Conservation (phyloP, 2,888 invertebrate species). For the Erebia palarica region DNA sequence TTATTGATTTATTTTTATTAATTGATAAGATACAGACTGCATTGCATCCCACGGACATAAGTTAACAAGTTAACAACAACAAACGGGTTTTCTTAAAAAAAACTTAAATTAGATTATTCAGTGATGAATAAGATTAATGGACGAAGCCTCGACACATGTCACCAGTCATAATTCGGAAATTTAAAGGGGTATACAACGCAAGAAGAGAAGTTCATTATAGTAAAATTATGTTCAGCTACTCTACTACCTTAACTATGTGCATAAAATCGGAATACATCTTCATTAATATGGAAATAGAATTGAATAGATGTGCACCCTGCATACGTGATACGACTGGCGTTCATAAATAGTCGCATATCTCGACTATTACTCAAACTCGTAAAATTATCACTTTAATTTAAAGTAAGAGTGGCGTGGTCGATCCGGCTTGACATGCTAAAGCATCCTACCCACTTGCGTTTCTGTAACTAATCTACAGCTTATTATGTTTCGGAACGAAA, state of each 20-base stretch:
- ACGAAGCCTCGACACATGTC: too few relatives aligned
- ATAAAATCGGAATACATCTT: slow-evolving; percentile 11
- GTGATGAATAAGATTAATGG: not conserved
- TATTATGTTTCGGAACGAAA: too few relatives aligned
- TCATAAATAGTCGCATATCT: slow-evolving; percentile 30
- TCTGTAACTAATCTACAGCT: not conserved
- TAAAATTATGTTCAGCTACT: too few relatives aligned
- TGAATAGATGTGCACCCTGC: not conserved
- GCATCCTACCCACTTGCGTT: not conserved
- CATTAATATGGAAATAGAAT: slow-evolving; percentile 11
- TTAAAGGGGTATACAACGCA: too few relatives aligned
- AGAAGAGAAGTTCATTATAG: too few relatives aligned
- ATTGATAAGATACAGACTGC: too few relatives aligned
- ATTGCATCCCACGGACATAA: too few relatives aligned
- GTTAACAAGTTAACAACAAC: too few relatives aligned
- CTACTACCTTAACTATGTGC: not conserved
- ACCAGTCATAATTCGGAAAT: too few relatives aligned
- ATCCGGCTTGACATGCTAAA: not conserved
- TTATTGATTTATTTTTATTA: too few relatives aligned
- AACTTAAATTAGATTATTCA: too few relatives aligned
- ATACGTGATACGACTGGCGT: slow-evolving; percentile 2
- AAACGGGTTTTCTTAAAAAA: too few relatives aligned
- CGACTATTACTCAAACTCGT: slow-evolving; percentile 24
- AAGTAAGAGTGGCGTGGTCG: slow-evolving; percentile 11
- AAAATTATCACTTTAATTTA: slow-evolving; percentile 26